Percentiles rank a stretch among this genome's conserved stretches.
Evolutionary conservation across 2,888 invertebrate genomes (phyloP).

Genomic region (Diarsia brunnea): DNA sequence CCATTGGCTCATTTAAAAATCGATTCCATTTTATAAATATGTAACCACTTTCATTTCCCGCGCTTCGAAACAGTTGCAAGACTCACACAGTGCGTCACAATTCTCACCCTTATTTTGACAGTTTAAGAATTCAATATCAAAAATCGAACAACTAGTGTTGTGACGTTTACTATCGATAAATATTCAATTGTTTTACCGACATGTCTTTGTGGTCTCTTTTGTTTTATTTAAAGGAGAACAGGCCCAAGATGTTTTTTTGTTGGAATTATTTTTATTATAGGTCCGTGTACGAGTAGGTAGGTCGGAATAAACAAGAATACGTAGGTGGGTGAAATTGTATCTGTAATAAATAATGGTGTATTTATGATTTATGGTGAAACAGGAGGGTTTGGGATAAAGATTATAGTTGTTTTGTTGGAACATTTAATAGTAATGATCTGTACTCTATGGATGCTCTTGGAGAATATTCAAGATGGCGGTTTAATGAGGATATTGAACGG

Average conservation of each 20-base stretch:
- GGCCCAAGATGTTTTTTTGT: slow-evolving; percentile 79
- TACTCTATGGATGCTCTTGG: slow-evolving; percentile 42
- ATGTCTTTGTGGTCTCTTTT: slow-evolving; percentile 89
- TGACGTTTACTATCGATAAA: slow-evolving; percentile 72
- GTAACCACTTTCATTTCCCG: slow-evolving; percentile 86
- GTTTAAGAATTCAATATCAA: slow-evolving; percentile 68
- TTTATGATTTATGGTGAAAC: slow-evolving; percentile 84
- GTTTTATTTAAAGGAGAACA: slow-evolving; percentile 89
- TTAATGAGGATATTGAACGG: slow-evolving; percentile 26
- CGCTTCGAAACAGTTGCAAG: slow-evolving; percentile 69
- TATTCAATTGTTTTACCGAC: slow-evolving; percentile 89
- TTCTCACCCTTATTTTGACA: slow-evolving; percentile 58
- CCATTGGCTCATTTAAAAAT: slow-evolving; percentile 90
- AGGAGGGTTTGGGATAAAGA: slow-evolving; percentile 69
- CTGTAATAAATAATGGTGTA: slow-evolving; percentile 89
- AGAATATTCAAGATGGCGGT: slow-evolving; percentile 45
- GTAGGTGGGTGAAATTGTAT: slow-evolving; percentile 88
- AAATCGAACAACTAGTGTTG: slow-evolving; percentile 72
- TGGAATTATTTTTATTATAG: slow-evolving; percentile 71
- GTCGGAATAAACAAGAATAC: slow-evolving; percentile 81
- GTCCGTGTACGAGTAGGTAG: slow-evolving; percentile 72
- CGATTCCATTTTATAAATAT: slow-evolving; percentile 91
- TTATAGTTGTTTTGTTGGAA: slow-evolving; percentile 67
- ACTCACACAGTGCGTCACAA: slow-evolving; percentile 40
- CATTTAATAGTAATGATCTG: slow-evolving; percentile 69